Base-by-base conservation (phyloP, 2,888 invertebrate genomes). In the Liopterus haemorrhoidalis region DNA sequence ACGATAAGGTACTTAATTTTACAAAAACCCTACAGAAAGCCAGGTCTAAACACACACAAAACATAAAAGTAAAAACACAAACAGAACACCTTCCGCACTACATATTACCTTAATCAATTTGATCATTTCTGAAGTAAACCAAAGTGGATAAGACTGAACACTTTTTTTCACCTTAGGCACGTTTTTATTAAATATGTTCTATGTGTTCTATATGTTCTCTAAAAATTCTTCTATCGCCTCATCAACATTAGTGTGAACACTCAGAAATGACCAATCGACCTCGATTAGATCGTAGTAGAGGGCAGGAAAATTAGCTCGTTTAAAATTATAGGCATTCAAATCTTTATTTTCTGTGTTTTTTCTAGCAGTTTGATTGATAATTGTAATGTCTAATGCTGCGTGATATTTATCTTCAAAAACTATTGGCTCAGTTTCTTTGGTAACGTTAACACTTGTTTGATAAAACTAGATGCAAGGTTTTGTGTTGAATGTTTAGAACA, bases 391-490 rank as follows among this genome's bases (percentile, higher is more conserved):
- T 12, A 31, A 31, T 11, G 31, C 8, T 16, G 31, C 16, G 18
- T 31, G 31, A 12, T 31, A 9, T 16, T 4, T 3, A 12, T 31
- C 31, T 31, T 31, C 31, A 5, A 6, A 16, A 4, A 31, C 31
- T 31, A 31, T 31, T n/a, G n/a, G n/a, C n/a, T 5, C 8, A 22
- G 6, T 31, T 3, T 3, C 14, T 3, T 4, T 31, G 16, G 4
- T 15, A 31, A 12, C 31, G 31, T 3, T 3, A n/a, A 15, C 33
- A 33, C 6, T 33, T 18, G 18, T 33, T 33, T 9, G 33, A n/a
- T 6, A 18, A 11, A 18, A 33, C 33, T n/a, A 33, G 6, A 33
- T 33, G 19, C 12, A 33, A 9, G 4, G 20, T 33, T 33, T 11
- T 6, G 6, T 18, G 18, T 3, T 33, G 5, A 18, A 18, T 15